Evolutionary conservation across 2,888 invertebrate species (phyloP).

Genomic region (Eupithecia tripunctaria): DNA sequence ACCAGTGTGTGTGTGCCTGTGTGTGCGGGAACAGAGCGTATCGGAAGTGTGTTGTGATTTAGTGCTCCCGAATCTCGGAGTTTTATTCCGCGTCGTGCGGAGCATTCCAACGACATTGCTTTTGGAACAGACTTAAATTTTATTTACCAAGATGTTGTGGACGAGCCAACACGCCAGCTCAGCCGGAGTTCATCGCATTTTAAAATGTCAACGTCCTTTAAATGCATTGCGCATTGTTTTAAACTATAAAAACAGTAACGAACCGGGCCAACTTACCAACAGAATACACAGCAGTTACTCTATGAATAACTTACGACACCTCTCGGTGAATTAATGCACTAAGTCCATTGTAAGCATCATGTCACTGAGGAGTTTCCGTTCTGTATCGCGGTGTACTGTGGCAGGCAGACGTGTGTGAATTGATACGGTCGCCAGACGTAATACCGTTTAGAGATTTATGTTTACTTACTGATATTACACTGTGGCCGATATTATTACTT

Average conservation of each 20-base stretch:
- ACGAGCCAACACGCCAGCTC: constrained; percentile 11
- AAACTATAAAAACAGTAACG: constrained; percentile 2
- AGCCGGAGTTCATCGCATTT: constrained; percentile 11
- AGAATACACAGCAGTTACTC: neutral
- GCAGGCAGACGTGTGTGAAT: constrained; percentile 19
- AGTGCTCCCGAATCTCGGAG: constrained; percentile 30
- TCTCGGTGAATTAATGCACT: neutral
- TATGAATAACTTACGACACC: neutral
- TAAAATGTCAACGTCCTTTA: constrained; percentile 8
- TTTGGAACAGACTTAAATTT: constrained; percentile 24
- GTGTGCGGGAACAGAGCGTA: constrained; percentile 27
- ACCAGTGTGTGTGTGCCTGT: constrained; percentile 33
- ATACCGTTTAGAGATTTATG: constrained; percentile 35
- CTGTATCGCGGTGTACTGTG: constrained; percentile 12
- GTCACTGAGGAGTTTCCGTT: neutral
- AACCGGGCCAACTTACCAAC: constrained; percentile 1
- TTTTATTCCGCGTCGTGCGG: constrained; percentile 29
- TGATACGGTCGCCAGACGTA: constrained; percentile 19
- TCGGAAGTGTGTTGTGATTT: constrained; percentile 37
- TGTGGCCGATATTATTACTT: constrained; percentile 26
- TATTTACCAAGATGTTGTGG: constrained; percentile 21
- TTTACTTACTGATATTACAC: constrained; percentile 40
- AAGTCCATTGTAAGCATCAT: neutral
- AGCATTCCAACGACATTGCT: constrained; percentile 30
- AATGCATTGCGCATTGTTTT: constrained; percentile 8